Evolutionary conservation across 2,113 vertebrate species (phyloP).

Genomic region (Neoarius graeffei): DNA sequence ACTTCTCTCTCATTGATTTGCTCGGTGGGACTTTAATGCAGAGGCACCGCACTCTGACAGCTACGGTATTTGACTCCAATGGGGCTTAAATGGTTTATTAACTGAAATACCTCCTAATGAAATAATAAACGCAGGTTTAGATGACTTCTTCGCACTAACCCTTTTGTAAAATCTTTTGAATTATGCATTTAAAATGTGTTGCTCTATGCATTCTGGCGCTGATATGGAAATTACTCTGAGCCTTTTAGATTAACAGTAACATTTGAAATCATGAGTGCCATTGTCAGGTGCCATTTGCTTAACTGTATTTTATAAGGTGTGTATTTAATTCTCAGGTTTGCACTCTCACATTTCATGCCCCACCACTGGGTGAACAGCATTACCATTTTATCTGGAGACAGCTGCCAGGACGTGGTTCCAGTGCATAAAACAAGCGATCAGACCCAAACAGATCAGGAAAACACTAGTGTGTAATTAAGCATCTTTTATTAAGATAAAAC

Average conservation of each 20-base stretch:
- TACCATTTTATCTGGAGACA: neutral
- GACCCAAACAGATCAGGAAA: slow-evolving; percentile 13
- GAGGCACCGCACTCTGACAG: neutral
- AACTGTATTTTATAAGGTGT: slow-evolving; percentile 15
- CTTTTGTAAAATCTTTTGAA: slow-evolving; percentile 6
- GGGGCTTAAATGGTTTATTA: slow-evolving; percentile 3
- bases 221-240: neutral
- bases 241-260: slow-evolving; percentile 7
- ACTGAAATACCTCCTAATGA: neutral
- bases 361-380: neutral
- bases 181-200: neutral
- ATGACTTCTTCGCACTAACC: neutral
- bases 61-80: neutral
- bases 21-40: neutral
- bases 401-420: slow-evolving; percentile 10
- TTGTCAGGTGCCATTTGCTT: slow-evolving; percentile 8
- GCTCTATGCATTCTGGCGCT: neutral
- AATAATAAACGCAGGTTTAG: neutral
- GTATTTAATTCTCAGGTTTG: slow-evolving; percentile 14
- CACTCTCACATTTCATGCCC: neutral
- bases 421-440: slow-evolving; percentile 19
- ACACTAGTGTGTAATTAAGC: slow-evolving; percentile 27
- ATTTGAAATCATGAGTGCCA: slow-evolving; percentile 1
- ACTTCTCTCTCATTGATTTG: neutral
- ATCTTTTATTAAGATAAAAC: slow-evolving; percentile 5